Base-by-base conservation (phyloP, 2,797 vertebrate species). In the Phalanger gymnotis region DNA sequence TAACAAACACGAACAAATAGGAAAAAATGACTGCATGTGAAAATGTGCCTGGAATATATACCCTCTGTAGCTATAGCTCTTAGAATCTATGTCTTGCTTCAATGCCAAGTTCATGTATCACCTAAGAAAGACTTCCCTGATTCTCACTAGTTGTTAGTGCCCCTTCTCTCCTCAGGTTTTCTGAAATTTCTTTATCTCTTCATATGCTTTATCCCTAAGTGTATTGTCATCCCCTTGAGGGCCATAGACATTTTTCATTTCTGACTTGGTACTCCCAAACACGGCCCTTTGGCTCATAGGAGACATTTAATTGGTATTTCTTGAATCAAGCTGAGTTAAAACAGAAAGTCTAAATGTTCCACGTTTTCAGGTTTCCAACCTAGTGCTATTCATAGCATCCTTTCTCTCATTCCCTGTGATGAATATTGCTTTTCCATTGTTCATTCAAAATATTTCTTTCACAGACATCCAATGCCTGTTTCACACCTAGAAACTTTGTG, bases 381-480 rank as follows among this genome's bases (percentile, higher is more conserved):
- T 81, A 53, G 19, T 94, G 89, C 61, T 94, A 81, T 81, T 81
- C 27, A 27, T 27, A 81, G 40, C 73, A 40, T 73, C 22, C 53
- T 58, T 95, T 94, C 66, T 96, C 96, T 94, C 51, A 87, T 94
- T 92, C 96, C 53, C 19, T 34, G 90, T 58, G 61, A 87, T 91
- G 92, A 66, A 51, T 93, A 9, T 89, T 87, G 90, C 47, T 94
- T 95, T 95, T 52, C 56, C 73, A 53, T 93, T 56, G 73, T 94
- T 96, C 19, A 87, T 94, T 95, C 40, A 52, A 57, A 94, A 95
- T 92, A 93, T 92, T 97, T 94, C 92, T 94, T 96, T 95, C 91
- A 58, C 66, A 96, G 55, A 95, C 55, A 93, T 93, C 56, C 53
- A 53, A 61, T 28, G 4, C 58, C 87, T 89, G 61, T 92, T 93